Percentiles rank a stretch among this genome's conserved stretches.
Evolutionary conservation across 1,140 invertebrate species (phyloP).

Genomic region (Lysiphlebus fabarum): DNA sequence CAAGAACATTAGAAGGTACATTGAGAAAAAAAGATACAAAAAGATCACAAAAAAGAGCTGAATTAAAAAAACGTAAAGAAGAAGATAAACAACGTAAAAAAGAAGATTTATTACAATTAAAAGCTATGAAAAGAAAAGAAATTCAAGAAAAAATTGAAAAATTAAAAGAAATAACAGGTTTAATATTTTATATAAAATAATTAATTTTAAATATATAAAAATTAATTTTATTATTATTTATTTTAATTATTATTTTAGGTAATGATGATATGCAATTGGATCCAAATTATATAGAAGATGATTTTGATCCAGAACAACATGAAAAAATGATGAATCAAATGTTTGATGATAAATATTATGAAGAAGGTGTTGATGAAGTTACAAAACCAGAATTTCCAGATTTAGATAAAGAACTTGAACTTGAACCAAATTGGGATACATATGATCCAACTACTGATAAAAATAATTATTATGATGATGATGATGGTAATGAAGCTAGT

Average conservation of each 20-base stretch:
- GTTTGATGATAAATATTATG: conserved; percentile 86
- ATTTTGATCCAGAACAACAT: conserved; percentile 89
- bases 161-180: conserved; percentile 85
- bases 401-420: conserved; percentile 71
- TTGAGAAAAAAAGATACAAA: conserved; percentile 77
- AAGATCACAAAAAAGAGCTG: conserved; percentile 73
- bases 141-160: conserved; percentile 85
- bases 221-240: conserved; percentile 14
- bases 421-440: conserved; percentile 74
- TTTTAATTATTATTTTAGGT: conserved; percentile 38
- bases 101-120: conserved; percentile 83
- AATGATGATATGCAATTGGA: conserved; percentile 61
- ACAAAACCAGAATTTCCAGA: conserved; percentile 79
- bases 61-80: conserved; percentile 74
- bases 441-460: conserved; percentile 55
- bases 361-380: conserved; percentile 61
- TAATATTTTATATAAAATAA: too few species aligned
- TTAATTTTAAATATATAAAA: conserved; percentile 4
- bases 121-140: conserved; percentile 85
- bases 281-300: conserved; percentile 70
- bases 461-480: conserved; percentile 33
- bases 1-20: conserved; percentile 81
- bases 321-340: conserved; percentile 83
- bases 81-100: conserved; percentile 78
- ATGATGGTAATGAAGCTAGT: conserved; percentile 35